These are phyloP conservation scores for Lutjanus erythropterus DNA, from an alignment of 2,113 vertebrate species.

Conservation along the genomic window DNA sequence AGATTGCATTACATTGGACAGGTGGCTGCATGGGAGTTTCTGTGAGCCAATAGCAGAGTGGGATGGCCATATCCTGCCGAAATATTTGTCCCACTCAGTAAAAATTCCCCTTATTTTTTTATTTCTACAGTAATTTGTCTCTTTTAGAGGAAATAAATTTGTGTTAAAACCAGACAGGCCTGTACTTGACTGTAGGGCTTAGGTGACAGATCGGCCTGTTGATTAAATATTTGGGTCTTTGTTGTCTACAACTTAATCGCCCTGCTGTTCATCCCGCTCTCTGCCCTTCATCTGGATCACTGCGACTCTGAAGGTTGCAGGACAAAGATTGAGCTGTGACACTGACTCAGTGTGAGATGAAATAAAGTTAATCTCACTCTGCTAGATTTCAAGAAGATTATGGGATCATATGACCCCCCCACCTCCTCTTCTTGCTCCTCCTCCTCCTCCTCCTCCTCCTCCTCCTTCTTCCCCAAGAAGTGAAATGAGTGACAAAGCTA, in stretches of 20 bases:
- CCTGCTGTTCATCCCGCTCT: conserved; percentile 51
- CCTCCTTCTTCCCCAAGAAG: conserved; percentile 12
- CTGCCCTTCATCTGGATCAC: conserved; percentile 45
- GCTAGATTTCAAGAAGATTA: conserved; percentile 80
- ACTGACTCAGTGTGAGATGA: conserved; percentile 59
- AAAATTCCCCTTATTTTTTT: background rate
- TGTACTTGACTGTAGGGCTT: conserved; percentile 9
- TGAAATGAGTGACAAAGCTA: conserved; percentile 27
- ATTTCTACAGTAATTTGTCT: background rate
- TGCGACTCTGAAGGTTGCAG: conserved; percentile 23
- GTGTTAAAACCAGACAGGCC: conserved; percentile 5
- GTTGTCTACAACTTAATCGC: conserved; percentile 57
- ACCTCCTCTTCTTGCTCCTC: background rate
- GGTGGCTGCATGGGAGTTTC: background rate
- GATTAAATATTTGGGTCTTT: conserved; percentile 71
- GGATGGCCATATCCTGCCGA: background rate
- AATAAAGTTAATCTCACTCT: conserved; percentile 78
- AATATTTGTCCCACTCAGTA: conserved; percentile 14
- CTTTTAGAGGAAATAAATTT: background rate
- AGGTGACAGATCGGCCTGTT: conserved; percentile 52
- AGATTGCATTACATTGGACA: conserved; percentile 1
- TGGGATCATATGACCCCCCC: conserved; percentile 50
- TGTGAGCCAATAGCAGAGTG: background rate
- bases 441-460: background rate
- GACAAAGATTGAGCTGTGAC: conserved; percentile 60